Evolutionary conservation across 2,113 vertebrate species (phyloP).

Genomic region (Hemichromis elongatus): DNA sequence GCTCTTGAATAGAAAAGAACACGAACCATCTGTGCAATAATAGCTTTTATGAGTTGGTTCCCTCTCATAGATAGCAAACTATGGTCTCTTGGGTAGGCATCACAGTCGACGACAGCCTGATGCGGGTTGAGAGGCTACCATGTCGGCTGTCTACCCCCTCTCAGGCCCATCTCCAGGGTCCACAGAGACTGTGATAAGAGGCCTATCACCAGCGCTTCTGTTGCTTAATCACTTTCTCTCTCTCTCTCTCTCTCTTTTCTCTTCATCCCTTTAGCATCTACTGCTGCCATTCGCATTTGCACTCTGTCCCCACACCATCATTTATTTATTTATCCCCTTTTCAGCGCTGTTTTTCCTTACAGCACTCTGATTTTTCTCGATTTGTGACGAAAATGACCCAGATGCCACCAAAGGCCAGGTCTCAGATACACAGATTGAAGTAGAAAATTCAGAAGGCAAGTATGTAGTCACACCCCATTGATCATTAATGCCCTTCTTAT

Average conservation of each 20-base stretch:
- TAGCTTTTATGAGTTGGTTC: slow-evolving; percentile 63
- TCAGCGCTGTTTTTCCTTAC: slow-evolving; percentile 23
- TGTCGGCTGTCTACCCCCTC: slow-evolving; percentile 60
- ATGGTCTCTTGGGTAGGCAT: slow-evolving; percentile 64
- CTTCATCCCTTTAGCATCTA: slow-evolving; percentile 21
- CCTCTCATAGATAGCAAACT: slow-evolving; percentile 12
- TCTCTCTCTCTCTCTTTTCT: slow-evolving; percentile 14
- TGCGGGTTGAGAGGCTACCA: slow-evolving; percentile 75
- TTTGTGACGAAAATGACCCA: slow-evolving; percentile 41
- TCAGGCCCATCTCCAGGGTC: slow-evolving; percentile 61
- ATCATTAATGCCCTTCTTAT: neutral
- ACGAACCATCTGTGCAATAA: slow-evolving; percentile 68
- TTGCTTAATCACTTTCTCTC: slow-evolving; percentile 60
- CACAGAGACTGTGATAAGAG: slow-evolving; percentile 61
- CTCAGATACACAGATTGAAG: neutral
- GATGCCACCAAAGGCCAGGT: slow-evolving; percentile 42
- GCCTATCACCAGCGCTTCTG: slow-evolving; percentile 35
- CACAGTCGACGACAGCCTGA: slow-evolving; percentile 64
- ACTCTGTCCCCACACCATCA: slow-evolving; percentile 57
- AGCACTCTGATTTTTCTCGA: slow-evolving; percentile 43
- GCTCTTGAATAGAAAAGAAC: slow-evolving; percentile 50
- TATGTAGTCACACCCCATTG: neutral
- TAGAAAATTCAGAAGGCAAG: neutral
- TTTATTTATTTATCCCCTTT: slow-evolving; percentile 68
- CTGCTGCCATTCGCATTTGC: slow-evolving; percentile 48